phyloP scores from a whole-genome alignment of 1,140 invertebrate genomes.

The Sipha flava region DNA sequence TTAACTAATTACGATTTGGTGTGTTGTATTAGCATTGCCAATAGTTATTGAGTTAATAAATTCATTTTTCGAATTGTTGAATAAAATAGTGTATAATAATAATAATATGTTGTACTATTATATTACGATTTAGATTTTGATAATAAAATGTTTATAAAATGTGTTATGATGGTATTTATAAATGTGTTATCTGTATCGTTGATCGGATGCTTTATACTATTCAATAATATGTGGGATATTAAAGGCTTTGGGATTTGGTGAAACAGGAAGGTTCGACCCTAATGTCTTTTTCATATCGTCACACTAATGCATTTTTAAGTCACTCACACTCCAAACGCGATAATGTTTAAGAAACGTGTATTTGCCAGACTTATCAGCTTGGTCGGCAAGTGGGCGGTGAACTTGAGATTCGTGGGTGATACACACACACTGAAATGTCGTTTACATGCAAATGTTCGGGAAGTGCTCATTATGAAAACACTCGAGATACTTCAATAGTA shows the following conservation, averaged over 20 bases:
- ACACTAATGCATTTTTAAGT: conserved; percentile 4
- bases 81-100: too few species aligned
- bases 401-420: background rate
- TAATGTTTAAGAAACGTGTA: background rate
- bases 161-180: too few species aligned
- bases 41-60: too few species aligned
- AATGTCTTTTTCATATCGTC: conserved; percentile 6
- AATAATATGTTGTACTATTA: too few species aligned
- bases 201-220: too few species aligned
- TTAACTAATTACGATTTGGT: too few species aligned
- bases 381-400: background rate
- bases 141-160: too few species aligned
- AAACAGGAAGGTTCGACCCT: background rate
- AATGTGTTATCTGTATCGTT: too few species aligned
- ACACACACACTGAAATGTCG: background rate
- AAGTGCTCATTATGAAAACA: background rate
- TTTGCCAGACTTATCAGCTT: background rate
- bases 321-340: background rate
- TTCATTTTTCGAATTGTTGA: too few species aligned
- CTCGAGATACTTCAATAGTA: too few species aligned
- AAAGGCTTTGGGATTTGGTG: background rate
- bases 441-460: background rate
- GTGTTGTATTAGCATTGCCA: too few species aligned
- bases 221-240: background rate
- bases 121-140: too few species aligned